Evolutionary conservation across 92 coral and sea anemone species (phyloP).

Genomic region (Metridium senile): DNA sequence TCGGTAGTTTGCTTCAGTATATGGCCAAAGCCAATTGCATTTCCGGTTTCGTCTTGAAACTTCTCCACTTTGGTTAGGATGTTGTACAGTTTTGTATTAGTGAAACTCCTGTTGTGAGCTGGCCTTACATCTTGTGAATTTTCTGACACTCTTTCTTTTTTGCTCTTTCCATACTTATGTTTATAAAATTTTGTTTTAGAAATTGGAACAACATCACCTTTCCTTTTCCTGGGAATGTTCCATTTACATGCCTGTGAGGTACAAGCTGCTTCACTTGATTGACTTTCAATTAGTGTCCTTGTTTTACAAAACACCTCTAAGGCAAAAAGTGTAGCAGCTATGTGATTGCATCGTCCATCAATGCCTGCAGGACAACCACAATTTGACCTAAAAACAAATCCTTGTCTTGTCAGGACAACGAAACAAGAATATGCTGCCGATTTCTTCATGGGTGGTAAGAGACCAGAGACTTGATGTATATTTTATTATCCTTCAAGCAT

Average conservation of each 20-base stretch:
- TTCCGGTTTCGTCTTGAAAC: conserved; percentile 43
- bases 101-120: conserved; percentile 16
- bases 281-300: neutral
- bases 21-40: conserved; percentile 33
- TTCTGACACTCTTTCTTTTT: conserved; percentile 14
- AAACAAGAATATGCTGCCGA: conserved; percentile 29
- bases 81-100: conserved; percentile 17
- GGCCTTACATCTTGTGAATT: conserved; percentile 39
- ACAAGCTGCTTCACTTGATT: conserved; percentile 40
- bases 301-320: conserved; percentile 53
- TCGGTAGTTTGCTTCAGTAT: conserved; percentile 5
- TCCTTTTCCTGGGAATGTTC: conserved; percentile 62
- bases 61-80: conserved; percentile 15
- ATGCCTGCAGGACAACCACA: conserved; percentile 65
- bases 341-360: conserved; percentile 69
- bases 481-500: neutral
- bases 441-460: conserved; percentile 42
- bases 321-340: conserved; percentile 51
- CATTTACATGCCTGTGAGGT: conserved; percentile 60
- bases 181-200: conserved; percentile 32
- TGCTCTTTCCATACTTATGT: conserved; percentile 42
- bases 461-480: conserved; percentile 23
- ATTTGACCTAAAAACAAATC: conserved; percentile 43
- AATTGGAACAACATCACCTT: conserved; percentile 37
- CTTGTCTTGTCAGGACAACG: conserved; percentile 38